Evolutionary conservation across 2,113 vertebrate species (phyloP), one percentile per base, ranked within the genome.

Genomic region (Brachirus orientalis): DNA sequence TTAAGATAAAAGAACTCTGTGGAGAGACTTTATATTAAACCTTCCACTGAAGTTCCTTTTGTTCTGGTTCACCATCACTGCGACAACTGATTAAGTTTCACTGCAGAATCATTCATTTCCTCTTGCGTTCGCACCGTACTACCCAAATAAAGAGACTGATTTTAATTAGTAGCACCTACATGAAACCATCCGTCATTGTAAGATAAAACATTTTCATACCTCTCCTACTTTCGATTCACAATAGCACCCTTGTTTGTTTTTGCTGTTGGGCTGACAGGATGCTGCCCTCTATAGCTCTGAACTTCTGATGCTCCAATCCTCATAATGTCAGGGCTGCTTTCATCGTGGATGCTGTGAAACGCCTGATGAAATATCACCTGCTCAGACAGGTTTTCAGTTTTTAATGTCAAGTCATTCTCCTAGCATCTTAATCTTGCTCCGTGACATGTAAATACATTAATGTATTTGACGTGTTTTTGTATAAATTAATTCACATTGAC

Each of bases 311-410:
- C 22, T 22, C 7, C 38, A 8, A 72, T 18, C 17, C 55, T 8
- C 46, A 45, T 50, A 63, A 76, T 50, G 59, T 77, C 64, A 76
- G 48, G 59, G 45, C 69, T 64, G 53, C 55, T 69, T 50, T 51
- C 28, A 54, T 33, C 16, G 33, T 28, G 57, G 20, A 77, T 2
- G 17, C 52, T 57, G 33, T 50, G 43, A 62, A 28, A 40, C 7
- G 41, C 28, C 22, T 14, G 46, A 51, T 68, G 19, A 75, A 69
- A 67, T 63, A 60, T 50, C 43, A 43, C 45, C 55, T 11, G 17
- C 8, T 74, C 35, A 48, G 33, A 68, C n/a, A 66, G 0, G 8
- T 4, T 13, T 63, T 64, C 45, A 46, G 38, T 50, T 16, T 72
- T 50, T 52, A 61, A 57, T 60, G 38, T 63, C 6, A 4, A 12